phyloP scores from a whole-genome alignment of 2,888 invertebrate genomes.

The Elegia similella region DNA sequence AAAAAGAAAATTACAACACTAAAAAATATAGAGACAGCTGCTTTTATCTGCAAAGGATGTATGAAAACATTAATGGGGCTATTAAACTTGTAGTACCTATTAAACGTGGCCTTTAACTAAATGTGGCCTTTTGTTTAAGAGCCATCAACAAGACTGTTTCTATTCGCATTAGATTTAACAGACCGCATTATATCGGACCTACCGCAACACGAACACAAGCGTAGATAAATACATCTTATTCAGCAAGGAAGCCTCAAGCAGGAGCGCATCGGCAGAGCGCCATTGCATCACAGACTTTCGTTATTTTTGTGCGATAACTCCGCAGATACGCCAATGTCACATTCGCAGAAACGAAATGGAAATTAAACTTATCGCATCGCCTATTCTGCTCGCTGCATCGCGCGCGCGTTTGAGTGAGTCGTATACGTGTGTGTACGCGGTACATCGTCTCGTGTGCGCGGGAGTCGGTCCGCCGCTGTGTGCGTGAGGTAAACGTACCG shows the following conservation, averaged over 20 bases:
- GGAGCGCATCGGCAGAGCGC: not conserved
- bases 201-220: constrained; percentile 6
- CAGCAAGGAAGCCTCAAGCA: constrained; percentile 4
- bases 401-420: constrained; percentile 40
- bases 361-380: constrained; percentile 66
- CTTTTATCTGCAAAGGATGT: too few relatives aligned
- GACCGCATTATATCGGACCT: not conserved
- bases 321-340: constrained; percentile 45
- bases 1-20: too few relatives aligned
- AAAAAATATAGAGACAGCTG: too few relatives aligned
- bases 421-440: constrained; percentile 27
- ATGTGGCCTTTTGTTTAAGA: too few relatives aligned
- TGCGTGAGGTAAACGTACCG: constrained; percentile 77
- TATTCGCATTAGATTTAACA: not conserved
- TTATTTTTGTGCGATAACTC: constrained; percentile 24
- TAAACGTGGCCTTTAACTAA: too few relatives aligned
- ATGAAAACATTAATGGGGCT: too few relatives aligned
- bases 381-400: constrained; percentile 69
- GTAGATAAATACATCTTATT: constrained; percentile 1
- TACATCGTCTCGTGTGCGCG: constrained; percentile 21
- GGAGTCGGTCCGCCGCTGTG: constrained; percentile 53
- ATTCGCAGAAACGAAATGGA: constrained; percentile 70
- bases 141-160: not conserved
- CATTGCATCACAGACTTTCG: constrained; percentile 15
- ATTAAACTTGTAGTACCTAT: too few relatives aligned